These are phyloP conservation scores for Mamestra brassicae DNA, from an alignment of 2,888 invertebrate species.

Conservation along the genomic window DNA sequence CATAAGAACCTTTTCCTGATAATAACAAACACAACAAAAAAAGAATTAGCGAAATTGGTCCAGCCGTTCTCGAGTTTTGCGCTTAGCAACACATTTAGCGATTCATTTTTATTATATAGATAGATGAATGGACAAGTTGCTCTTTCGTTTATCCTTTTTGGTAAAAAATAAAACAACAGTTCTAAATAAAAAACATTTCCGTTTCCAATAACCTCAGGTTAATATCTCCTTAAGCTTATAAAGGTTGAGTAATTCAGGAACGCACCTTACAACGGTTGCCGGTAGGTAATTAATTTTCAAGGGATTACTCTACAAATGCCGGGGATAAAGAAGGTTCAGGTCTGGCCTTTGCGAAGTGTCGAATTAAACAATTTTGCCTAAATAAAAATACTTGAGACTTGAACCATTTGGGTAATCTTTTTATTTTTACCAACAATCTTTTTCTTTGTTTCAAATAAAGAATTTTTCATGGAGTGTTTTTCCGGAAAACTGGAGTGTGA, in stretches of 20 bases:
- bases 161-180: slow-evolving; percentile 7
- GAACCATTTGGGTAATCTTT: slow-evolving; percentile 47
- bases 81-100: too few species aligned
- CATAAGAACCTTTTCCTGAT: too few species aligned
- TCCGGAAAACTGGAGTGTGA: not conserved
- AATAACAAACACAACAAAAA: too few species aligned
- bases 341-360: slow-evolving; percentile 77
- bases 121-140: not conserved
- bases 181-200: slow-evolving; percentile 20
- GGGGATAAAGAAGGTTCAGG: slow-evolving; percentile 79
- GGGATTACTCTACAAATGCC: slow-evolving; percentile 87
- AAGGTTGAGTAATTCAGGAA: slow-evolving; percentile 75
- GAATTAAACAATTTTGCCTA: slow-evolving; percentile 80
- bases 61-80: too few species aligned
- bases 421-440: slow-evolving; percentile 18
- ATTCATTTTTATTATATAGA: too few species aligned
- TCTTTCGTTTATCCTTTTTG: not conserved
- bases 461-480: not conserved
- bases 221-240: slow-evolving; percentile 76
- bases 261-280: slow-evolving; percentile 73
- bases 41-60: too few species aligned
- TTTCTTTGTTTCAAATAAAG: slow-evolving; percentile 13
- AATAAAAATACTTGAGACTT: slow-evolving; percentile 69
- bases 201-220: slow-evolving; percentile 67
- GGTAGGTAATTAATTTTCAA: slow-evolving; percentile 87